phyloP scores from a whole-genome alignment of 2,113 vertebrate genomes.

The Sylvia atricapilla region DNA sequence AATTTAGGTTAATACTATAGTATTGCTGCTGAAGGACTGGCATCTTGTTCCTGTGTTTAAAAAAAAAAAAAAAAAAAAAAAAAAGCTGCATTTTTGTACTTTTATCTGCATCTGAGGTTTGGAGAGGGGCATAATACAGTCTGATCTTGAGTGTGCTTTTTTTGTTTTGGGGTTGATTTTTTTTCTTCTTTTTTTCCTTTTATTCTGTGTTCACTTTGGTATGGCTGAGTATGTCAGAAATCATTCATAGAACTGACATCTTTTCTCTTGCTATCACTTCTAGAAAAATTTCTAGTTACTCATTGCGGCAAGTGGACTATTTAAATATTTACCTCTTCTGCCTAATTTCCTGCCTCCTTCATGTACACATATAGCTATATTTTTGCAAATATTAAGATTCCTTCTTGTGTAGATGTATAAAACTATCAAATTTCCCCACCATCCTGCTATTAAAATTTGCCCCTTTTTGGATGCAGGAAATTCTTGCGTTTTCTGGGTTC shows the following conservation, averaged over 20 bases:
- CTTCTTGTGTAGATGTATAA: neutral
- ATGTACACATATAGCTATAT: neutral
- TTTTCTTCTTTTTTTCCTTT: neutral
- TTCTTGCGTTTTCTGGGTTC: neutral
- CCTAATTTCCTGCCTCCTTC: neutral
- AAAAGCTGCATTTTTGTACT: neutral
- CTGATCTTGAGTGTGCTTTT: neutral
- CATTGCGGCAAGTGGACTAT: neutral
- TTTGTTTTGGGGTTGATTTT: neutral
- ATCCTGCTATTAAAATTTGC: neutral
- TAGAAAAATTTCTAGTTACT: neutral
- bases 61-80: neutral
- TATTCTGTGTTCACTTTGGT: neutral
- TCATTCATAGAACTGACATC: neutral
- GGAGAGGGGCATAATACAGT: neutral
- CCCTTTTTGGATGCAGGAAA: neutral
- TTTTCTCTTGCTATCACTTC: neutral
- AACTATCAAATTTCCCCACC: neutral
- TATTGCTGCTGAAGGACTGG: neutral
- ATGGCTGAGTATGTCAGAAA: neutral
- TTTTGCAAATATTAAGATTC: neutral
- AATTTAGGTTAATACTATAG: neutral
- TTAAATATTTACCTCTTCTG: neutral
- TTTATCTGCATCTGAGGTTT: neutral
- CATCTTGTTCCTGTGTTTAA: neutral